A percentile compares a stretch with the other conserved stretches of the same genome.
Conservation (phyloP, 2,797 vertebrate genomes). For the Aselliscus stoliczkanus region DNA sequence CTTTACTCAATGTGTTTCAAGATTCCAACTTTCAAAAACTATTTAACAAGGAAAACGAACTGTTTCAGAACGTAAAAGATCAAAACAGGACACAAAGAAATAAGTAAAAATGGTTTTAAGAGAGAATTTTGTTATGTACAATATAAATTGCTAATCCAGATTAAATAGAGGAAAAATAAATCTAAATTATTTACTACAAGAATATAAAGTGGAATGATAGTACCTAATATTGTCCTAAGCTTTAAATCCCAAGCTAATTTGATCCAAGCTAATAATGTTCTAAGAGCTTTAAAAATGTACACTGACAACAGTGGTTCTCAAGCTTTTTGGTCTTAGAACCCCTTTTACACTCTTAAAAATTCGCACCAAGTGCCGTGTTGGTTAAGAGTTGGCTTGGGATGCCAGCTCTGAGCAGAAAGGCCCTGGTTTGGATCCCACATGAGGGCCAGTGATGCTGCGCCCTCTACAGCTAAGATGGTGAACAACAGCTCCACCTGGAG, state of each 20-base stretch:
- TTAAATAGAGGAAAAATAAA: not conserved
- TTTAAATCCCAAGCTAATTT: not conserved
- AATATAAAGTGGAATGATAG: not conserved
- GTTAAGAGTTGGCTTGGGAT: no score
- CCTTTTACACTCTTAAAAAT: not conserved
- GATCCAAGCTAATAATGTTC: not conserved
- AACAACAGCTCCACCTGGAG: no score
- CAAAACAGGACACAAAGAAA: not conserved
- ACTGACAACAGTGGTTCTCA: not conserved
- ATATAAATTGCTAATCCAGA: not conserved
- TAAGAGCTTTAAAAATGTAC: constrained; percentile 25
- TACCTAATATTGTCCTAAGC: not conserved
- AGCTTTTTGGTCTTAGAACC: not conserved
- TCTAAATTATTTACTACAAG: constrained; percentile 6
- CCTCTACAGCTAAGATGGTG: no score
- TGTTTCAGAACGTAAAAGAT: not conserved
- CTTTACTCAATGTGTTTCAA: not conserved
- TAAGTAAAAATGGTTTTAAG: not conserved
- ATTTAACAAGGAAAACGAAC: constrained; percentile 24
- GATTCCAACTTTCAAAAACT: not conserved
- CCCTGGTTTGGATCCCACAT: no score
- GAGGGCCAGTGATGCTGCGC: no score
- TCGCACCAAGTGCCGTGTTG: no score
- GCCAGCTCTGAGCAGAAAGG: no score
- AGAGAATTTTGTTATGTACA: not conserved